Evolutionary conservation across 1,140 invertebrate species (phyloP).

Genomic region (Lethrus apterus): DNA sequence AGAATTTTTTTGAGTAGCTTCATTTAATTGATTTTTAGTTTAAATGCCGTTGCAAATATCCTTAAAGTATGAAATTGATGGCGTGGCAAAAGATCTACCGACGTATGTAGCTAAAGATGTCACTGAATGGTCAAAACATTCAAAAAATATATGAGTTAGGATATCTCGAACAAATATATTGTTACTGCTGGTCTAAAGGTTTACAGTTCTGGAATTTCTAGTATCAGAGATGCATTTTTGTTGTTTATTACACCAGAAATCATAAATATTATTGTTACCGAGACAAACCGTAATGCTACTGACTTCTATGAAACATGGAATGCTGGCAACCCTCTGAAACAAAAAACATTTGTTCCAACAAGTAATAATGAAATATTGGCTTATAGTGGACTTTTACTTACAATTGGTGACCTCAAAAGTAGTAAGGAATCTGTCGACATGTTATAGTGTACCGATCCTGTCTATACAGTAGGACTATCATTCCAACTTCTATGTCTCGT

Average conservation of each 20-base stretch:
- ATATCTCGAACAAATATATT: not conserved
- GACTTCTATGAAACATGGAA: not conserved
- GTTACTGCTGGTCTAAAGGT: not conserved
- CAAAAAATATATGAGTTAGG: not conserved
- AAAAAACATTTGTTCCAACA: constrained; percentile 5
- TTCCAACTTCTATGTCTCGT: not conserved
- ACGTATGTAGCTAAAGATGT: too few species aligned
- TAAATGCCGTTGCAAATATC: not conserved
- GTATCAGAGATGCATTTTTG: not conserved
- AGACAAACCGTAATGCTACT: constrained; percentile 2
- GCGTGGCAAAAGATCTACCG: not conserved
- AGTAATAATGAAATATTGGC: constrained; percentile 1
- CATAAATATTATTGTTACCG: not conserved
- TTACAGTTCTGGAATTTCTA: constrained; percentile 1
- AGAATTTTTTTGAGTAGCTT: too few species aligned
- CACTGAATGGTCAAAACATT: too few species aligned
- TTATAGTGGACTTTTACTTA: not conserved
- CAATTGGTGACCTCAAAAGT: not conserved
- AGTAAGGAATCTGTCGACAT: not conserved
- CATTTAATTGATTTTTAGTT: not conserved
- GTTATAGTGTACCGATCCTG: constrained; percentile 3
- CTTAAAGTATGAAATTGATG: not conserved
- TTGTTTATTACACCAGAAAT: not conserved
- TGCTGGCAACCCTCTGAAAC: not conserved
- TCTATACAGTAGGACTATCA: not conserved